Evolutionary conservation across 1,140 invertebrate genomes (phyloP).

Genomic region (Trichonephila clavipes): DNA sequence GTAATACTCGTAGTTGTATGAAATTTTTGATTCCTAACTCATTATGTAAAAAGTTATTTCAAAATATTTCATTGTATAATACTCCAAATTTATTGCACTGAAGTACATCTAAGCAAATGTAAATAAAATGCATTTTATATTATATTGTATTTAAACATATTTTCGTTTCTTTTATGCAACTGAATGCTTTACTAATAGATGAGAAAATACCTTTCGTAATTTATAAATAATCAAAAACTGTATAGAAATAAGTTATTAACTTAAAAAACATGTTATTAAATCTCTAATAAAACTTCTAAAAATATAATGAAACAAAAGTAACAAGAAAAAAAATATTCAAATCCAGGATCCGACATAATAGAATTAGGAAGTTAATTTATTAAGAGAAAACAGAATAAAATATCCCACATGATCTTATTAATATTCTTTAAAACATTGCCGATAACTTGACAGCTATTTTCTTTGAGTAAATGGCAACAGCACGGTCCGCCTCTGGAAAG

Average conservation of each 20-base stretch:
- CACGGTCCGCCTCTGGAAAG: neutral
- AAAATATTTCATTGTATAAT: no score
- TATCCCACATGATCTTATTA: neutral
- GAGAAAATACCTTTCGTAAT: no score
- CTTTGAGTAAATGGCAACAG: neutral
- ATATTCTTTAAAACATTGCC: neutral
- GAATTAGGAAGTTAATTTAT: neutral
- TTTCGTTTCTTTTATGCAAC: no score
- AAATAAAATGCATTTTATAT: no score
- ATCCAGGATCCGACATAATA: neutral
- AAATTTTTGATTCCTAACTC: no score
- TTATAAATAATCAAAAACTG: no score
- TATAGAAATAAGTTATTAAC: neutral
- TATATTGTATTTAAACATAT: no score
- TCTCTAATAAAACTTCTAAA: neutral
- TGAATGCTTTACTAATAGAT: no score
- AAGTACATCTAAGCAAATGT: no score
- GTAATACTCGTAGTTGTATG: no score
- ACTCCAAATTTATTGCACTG: no score
- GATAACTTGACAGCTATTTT: neutral
- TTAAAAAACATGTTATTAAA: neutral
- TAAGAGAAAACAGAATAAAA: neutral
- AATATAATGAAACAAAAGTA: neutral
- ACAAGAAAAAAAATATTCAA: neutral
- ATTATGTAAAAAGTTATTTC: no score